Base-by-base conservation (phyloP, 2,888 invertebrate genomes). In the Desoria tigrina region DNA sequence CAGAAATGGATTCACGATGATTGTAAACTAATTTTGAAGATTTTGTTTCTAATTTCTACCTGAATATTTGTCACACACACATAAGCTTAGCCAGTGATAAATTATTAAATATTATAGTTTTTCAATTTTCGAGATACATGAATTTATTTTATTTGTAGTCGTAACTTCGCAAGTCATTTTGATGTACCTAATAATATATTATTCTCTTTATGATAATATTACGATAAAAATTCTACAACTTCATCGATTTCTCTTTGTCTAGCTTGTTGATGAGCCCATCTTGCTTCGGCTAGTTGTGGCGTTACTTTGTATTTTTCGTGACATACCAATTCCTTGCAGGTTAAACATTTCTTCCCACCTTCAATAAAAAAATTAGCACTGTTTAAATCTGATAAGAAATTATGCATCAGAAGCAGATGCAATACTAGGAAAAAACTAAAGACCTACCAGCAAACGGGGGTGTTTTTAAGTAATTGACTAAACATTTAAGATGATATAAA, bases 251-350 rank as follows among this genome's bases (percentile, higher is more conserved):
- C 90, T 68, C 90, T 81, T 74, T 86, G 84, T 62, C 87, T 83
- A 2, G 90, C 90, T 79, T 90, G 88, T 77, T 88, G 86, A 77
- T 89, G 89, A 1, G 89, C 89, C 89, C 90, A 90, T 55, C 89
- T 83, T 55, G 86, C 84, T 79, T 90, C 90, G 0, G 88, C 87
- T 37, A 88, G 80, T 77, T 86, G 85, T 27, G 88, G 86, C 58
- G 84, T 84, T 4, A 88, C 79, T 61, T 85, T 85, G 87, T 88
- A 90, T 77, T 88, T 88, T 72, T 88, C 88, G 77, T 90, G 89
- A 74, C 84, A 87, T 68, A 90, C 85, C 74, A 84, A 84, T 74
- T 86, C 81, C 6, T 84, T 84, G 78, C 89, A 90, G 16, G 78
- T 77, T 14, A 85, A 84, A 78, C 90, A 90, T 69, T 84, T 83